A percentile compares a stretch with the other conserved stretches of the same genome.
Conservation (phyloP, 2,113 vertebrate genomes). For the Podilymbus podiceps region DNA sequence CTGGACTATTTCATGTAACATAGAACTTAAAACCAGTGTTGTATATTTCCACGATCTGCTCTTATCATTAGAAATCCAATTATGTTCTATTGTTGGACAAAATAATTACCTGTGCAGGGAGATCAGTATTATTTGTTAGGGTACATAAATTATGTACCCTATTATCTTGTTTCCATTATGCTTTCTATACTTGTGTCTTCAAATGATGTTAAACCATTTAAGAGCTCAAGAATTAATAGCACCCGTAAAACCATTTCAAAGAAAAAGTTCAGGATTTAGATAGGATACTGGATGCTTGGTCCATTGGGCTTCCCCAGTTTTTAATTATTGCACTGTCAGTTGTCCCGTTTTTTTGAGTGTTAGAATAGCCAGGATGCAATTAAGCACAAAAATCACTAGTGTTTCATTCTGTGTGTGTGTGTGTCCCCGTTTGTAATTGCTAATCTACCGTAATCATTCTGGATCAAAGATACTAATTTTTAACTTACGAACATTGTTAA, state of each 20-base stretch:
- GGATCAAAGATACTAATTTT: not conserved
- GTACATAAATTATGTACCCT: not conserved
- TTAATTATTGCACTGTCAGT: not conserved
- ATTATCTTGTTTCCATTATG: not conserved
- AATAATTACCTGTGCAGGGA: not conserved
- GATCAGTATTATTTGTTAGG: not conserved
- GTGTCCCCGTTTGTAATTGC: not conserved
- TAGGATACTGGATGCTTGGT: not conserved
- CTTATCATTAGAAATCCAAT: not conserved
- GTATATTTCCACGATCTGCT: not conserved
- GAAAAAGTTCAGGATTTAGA: not conserved
- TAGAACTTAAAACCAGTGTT: not conserved
- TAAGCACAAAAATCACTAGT: not conserved
- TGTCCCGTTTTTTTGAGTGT: not conserved
- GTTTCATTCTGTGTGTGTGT: not conserved
- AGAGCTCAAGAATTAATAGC: not conserved
- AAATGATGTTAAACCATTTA: not conserved
- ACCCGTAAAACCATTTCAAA: not conserved
- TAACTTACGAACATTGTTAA: not conserved
- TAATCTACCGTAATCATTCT: not conserved
- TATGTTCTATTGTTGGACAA: not conserved
- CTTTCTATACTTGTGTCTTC: not conserved
- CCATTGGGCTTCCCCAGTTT: not conserved
- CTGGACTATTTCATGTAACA: not conserved
- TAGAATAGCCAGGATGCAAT: not conserved